Percentiles rank a stretch among this genome's conserved stretches.
These are phyloP conservation scores for Cyclura pinguis DNA, from an alignment of 2,797 vertebrate species.

Conservation along the genomic window DNA sequence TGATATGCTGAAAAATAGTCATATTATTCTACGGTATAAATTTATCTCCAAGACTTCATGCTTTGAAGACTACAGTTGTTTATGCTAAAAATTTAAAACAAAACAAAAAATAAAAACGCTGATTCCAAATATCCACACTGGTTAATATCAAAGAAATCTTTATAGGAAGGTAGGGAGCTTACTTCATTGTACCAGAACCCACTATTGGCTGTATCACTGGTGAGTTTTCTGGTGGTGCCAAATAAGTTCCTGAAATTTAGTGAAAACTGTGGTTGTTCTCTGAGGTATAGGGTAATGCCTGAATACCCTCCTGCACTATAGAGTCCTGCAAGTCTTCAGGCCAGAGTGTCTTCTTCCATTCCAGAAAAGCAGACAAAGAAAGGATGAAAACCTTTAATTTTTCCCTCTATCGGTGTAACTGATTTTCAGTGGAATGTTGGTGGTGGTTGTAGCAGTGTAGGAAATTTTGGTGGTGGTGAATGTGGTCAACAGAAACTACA, in stretches of 20 bases:
- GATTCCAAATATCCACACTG: background rate
- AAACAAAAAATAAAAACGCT: too few species aligned
- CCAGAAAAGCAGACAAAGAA: background rate
- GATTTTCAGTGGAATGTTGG: background rate
- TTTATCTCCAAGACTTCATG: background rate
- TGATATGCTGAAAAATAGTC: background rate
- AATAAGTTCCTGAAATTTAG: background rate
- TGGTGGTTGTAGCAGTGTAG: background rate
- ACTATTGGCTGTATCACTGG: background rate
- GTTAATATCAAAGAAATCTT: background rate
- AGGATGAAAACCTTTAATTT: background rate
- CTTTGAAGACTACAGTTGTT: background rate
- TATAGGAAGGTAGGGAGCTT: background rate
- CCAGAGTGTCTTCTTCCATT: background rate
- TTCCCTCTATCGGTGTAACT: background rate
- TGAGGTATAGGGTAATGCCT: background rate
- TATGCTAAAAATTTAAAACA: background rate
- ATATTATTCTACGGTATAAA: background rate
- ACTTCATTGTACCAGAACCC: background rate
- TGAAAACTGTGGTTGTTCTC: background rate
- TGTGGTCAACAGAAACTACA: background rate
- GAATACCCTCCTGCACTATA: background rate
- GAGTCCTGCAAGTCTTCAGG: background rate
- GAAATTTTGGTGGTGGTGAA: background rate
- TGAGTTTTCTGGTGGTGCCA: background rate